These are phyloP conservation scores for Archegozetes longisetosus DNA, from an alignment of 1,140 invertebrate genomes.

Conservation along the genomic window DNA sequence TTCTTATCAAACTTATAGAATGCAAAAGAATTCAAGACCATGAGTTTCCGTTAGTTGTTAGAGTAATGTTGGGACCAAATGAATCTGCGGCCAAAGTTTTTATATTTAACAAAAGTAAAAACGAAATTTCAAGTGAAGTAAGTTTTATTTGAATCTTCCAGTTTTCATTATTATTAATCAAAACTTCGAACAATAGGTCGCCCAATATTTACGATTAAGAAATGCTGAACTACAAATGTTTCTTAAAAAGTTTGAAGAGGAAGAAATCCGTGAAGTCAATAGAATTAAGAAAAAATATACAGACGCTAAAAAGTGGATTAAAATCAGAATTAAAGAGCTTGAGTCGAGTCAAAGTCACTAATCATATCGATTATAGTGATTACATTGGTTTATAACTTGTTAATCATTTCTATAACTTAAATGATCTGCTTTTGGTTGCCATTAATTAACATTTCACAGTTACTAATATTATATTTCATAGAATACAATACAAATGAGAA, in stretches of 20 bases:
- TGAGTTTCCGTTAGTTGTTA: conserved; percentile 58
- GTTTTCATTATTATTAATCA: background rate
- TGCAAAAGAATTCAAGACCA: conserved; percentile 53
- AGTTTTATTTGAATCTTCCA: conserved; percentile 4
- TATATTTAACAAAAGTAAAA: conserved; percentile 52
- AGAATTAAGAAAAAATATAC: conserved; percentile 51
- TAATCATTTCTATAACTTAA: too few species aligned
- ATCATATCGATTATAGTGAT: too few species aligned
- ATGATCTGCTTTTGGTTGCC: too few species aligned
- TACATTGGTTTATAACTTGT: too few species aligned
- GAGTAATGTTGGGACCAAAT: conserved; percentile 59
- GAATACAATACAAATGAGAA: too few species aligned
- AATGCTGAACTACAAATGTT: conserved; percentile 59
- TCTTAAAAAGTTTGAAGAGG: conserved; percentile 53
- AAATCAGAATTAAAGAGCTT: background rate
- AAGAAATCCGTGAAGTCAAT: conserved; percentile 52
- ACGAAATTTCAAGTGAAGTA: conserved; percentile 38
- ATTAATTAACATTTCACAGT: too few species aligned
- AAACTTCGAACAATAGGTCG: conserved; percentile 34
- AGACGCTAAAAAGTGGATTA: conserved; percentile 1
- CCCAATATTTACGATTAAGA: conserved; percentile 64
- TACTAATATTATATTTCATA: too few species aligned
- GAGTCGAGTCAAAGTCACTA: background rate
- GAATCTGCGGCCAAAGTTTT: conserved; percentile 64
- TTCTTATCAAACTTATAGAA: conserved; percentile 36